Evolutionary conservation across 2,113 vertebrate species (phyloP), one percentile per base, ranked within the genome.

Genomic region (Tyto alba): DNA sequence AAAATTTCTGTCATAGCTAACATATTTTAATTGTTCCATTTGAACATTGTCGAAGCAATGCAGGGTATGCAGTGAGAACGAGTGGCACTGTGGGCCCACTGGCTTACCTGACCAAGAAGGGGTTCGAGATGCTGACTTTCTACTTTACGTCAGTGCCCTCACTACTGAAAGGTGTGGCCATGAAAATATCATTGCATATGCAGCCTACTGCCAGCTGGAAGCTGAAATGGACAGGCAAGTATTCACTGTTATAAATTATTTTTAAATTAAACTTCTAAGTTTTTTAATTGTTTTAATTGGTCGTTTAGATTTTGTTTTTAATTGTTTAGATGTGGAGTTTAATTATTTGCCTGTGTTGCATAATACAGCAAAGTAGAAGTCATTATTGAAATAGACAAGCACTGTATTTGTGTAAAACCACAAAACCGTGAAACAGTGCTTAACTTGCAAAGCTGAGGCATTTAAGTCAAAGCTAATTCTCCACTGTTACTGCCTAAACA

Each of bases 121-220:
- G 0, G 96, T 99, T 88, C 97, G 92, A n/a, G 99, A 99, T 40
- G 98, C 99, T 3, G 99, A 99, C 98, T 99, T 99, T 43, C 97
- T 99, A 41, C 98, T 99, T 5, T 99, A 99, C 0, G 99, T 99
- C 11, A 99, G 99, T 69, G 99, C 99, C 40, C 91, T 99, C 97
- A 99, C 98, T 43, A 99, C 99, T 4, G 99, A 99, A 86, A 98
- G 99, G 47, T 99, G 99, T 71, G 99, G 99, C 43, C 99, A 99
- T 94, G 99, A 99, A 96, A 99, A 99, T 92, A 99, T 99, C 53
- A 99, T 99, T 81, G 99, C 99, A 5, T 99, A 99, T 14, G 99
- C 99, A 67, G 99, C 99, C 13, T 99, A 99, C 95, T 99, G 99
- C 96, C 99, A 99, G 21, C 98, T 99, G 95, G 99, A 99, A 98